Evolutionary conservation across 1,140 invertebrate genomes (phyloP), one percentile per base, ranked within the genome.

Genomic region (Hormaphis cornu): DNA sequence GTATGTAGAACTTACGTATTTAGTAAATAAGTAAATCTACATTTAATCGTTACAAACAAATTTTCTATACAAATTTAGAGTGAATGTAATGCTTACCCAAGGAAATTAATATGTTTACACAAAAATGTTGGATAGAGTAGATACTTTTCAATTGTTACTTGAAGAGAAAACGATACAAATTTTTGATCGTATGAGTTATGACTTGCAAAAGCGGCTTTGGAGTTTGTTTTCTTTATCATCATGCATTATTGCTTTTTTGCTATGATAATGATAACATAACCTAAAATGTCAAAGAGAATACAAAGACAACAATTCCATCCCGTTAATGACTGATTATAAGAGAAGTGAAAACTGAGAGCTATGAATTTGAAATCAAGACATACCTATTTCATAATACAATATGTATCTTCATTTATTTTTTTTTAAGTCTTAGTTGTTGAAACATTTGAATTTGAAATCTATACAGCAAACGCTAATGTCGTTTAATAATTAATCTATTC

Each of bases 201-300:
- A 63, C 59, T 66, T 50, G 44, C 61, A 66, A 48, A 63, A 63
- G 59, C 59, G 59, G 59, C 26, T 28, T 44, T 46, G 6, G 18
- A n/a, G n/a, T 48, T 48, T 48, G 16, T 48, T 35, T 46, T 35
- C 9, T 22, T 3, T 46, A 61, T 61, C 40, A 61, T 12, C 28
- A 12, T 40, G n/a, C 16, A 4, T 59, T 24, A 16, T 42, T 42
- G 20, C 24, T 56, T 22, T n/a, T 56, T 33, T 33, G 52, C n/a
- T 46, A n/a, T 46, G n/a, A 46, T 28, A 18, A 7, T 63, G 42
- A 44, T 46, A 66, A 48, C 28, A 33, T 66, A 48, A 66, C 61
- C 61, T 66, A 22, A 35, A 66, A 66, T 48, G 22, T 4, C 61
- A 50, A 66, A 66, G 61, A 66, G 12, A 40, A 37, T 40, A 37